A percentile compares a stretch with the other conserved stretches of the same genome.
These are phyloP conservation scores for Osmerus mordax DNA, from an alignment of 2,113 vertebrate species.

Conservation along the genomic window DNA sequence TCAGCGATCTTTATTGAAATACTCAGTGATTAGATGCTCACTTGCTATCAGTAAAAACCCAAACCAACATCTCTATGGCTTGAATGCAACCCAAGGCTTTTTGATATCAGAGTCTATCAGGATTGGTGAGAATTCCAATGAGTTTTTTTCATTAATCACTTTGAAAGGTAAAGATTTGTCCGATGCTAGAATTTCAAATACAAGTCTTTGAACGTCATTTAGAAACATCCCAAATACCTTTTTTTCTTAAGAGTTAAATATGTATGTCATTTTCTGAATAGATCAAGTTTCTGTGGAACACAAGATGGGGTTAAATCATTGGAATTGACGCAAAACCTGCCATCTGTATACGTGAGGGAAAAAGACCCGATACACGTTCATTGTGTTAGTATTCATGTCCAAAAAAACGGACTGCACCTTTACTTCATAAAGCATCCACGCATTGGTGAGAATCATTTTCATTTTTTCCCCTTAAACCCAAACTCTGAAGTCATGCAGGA, in stretches of 20 bases:
- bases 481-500: constrained; percentile 73
- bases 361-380: constrained; percentile 32
- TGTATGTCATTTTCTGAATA: background rate
- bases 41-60: constrained; percentile 40
- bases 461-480: constrained; percentile 49
- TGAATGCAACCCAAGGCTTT: constrained; percentile 55
- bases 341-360: constrained; percentile 39
- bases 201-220: background rate
- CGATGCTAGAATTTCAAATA: background rate
- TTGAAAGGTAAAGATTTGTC: too few relatives aligned
- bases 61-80: constrained; percentile 62
- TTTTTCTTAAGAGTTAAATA: background rate
- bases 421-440: constrained; percentile 53
- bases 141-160: background rate
- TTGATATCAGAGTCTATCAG: constrained; percentile 12
- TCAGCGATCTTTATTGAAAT: constrained; percentile 37
- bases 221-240: constrained; percentile 1
- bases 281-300: constrained; percentile 24
- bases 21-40: constrained; percentile 35
- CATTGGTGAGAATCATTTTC: constrained; percentile 53
- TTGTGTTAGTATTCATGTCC: constrained; percentile 32
- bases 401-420: constrained; percentile 42
- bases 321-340: constrained; percentile 31
- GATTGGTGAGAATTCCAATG: constrained; percentile 36
- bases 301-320: constrained; percentile 39